A percentile compares a stretch with the other conserved stretches of the same genome.
These are phyloP conservation scores for Pammene fasciana DNA, from an alignment of 2,888 invertebrate species.

Conservation along the genomic window DNA sequence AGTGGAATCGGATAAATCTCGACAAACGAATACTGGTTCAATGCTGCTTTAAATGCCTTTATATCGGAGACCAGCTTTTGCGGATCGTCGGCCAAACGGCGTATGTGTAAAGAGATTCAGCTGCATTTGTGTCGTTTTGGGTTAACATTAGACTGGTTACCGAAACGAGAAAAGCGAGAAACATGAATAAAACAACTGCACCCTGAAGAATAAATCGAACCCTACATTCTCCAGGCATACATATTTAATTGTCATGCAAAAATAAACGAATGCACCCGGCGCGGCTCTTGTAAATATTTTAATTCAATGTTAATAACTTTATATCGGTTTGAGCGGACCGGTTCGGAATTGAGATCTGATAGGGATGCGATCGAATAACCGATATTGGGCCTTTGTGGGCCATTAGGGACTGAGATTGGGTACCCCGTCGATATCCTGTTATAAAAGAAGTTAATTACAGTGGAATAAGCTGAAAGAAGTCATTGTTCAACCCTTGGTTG, in stretches of 20 bases:
- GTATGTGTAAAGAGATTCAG: conserved; percentile 11
- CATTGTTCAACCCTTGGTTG: conserved; percentile 15
- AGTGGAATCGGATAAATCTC: conserved; percentile 32
- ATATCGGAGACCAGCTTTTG: conserved; percentile 19
- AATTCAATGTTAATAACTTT: conserved; percentile 75
- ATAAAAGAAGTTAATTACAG: conserved; percentile 41
- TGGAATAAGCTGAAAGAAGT: conserved; percentile 11
- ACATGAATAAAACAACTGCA: conserved; percentile 71
- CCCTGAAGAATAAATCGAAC: conserved; percentile 64
- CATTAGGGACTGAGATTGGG: conserved; percentile 38
- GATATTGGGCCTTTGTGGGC: conserved; percentile 49
- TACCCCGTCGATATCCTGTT: conserved; percentile 42
- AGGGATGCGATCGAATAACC: conserved; percentile 62
- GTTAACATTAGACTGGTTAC: conserved; percentile 52
- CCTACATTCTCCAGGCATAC: conserved; percentile 57
- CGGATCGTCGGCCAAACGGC: conserved; percentile 19
- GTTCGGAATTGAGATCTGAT: conserved; percentile 50
- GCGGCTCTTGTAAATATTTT: conserved; percentile 68
- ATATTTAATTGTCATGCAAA: conserved; percentile 76
- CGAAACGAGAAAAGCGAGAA: conserved; percentile 74
- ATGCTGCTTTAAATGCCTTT: conserved; percentile 36
- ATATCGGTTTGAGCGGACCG: conserved; percentile 64
- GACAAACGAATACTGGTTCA: conserved; percentile 34
- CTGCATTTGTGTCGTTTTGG: conserved; percentile 13
- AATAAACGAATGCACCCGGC: conserved; percentile 67